A percentile compares a stretch with the other conserved stretches of the same genome.
Evolutionary conservation across 2,888 invertebrate species (phyloP).

Genomic region (Orchesella flavescens): DNA sequence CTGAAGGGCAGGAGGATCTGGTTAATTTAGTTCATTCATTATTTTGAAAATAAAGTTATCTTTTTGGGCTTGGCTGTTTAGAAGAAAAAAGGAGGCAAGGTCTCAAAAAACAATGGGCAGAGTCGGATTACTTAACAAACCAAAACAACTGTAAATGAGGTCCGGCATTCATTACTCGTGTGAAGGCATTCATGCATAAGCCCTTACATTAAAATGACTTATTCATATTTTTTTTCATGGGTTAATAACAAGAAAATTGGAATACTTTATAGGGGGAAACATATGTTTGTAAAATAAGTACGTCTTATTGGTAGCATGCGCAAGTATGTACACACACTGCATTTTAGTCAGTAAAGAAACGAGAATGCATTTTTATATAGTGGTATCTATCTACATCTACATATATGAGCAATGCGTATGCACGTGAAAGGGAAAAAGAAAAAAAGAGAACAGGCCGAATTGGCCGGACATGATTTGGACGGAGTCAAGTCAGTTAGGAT

Average conservation of each 20-base stretch:
- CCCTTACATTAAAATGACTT: constrained; percentile 35
- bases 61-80: constrained; percentile 53
- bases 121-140: constrained; percentile 57
- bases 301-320: background rate
- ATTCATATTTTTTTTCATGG: constrained; percentile 48
- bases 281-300: constrained; percentile 4
- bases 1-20: constrained; percentile 49
- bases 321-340: background rate
- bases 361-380: background rate
- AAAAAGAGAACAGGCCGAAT: constrained; percentile 41
- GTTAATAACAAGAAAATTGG: constrained; percentile 23
- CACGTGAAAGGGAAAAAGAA: background rate
- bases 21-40: constrained; percentile 65
- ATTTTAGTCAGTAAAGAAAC: background rate
- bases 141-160: constrained; percentile 54
- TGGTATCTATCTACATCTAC: background rate
- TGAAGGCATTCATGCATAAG: constrained; percentile 55
- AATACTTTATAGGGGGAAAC: background rate
- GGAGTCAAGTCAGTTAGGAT: constrained; percentile 66
- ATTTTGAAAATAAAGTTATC: constrained; percentile 57
- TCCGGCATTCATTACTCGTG: constrained; percentile 56
- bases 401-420: background rate
- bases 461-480: constrained; percentile 69
- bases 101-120: constrained; percentile 12
- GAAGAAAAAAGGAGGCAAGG: constrained; percentile 6